Conservation (phyloP, 2,888 invertebrate genomes). For the Synergus itoensis region DNA sequence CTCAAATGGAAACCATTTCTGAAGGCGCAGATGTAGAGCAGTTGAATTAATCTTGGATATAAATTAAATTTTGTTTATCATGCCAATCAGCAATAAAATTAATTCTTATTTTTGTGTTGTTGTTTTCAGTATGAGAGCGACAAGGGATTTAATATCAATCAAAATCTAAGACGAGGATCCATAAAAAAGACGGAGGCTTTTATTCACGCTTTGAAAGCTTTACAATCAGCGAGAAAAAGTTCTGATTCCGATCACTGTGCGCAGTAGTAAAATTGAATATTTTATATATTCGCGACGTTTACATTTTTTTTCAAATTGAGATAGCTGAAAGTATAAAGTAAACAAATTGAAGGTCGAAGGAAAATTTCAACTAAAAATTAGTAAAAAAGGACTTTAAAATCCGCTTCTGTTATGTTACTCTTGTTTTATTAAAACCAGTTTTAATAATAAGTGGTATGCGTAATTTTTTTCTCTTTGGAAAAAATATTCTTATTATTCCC, state of each 20-base stretch:
- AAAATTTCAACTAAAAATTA: background rate
- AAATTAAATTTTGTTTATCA: background rate
- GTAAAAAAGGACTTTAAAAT: background rate
- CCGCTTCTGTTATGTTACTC: background rate
- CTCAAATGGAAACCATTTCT: constrained; percentile 6
- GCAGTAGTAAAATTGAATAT: no score
- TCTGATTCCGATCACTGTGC: background rate
- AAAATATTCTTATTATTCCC: background rate
- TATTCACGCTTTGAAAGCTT: background rate
- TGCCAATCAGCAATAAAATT: background rate
- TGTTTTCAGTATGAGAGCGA: background rate
- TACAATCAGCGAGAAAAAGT: constrained; percentile 4
- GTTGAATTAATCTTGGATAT: background rate
- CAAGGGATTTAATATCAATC: background rate
- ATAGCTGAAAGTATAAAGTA: background rate
- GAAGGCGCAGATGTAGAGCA: background rate
- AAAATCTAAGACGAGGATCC: background rate
- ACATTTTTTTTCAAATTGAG: background rate
- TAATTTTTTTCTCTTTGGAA: background rate
- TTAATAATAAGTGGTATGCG: background rate
- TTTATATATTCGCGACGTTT: no score
- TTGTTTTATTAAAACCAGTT: background rate
- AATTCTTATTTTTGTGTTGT: background rate
- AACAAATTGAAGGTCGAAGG: background rate
- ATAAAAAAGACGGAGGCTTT: constrained; percentile 10